Base-by-base conservation (phyloP, 2,797 vertebrate species). In the Chrosomus eos region DNA sequence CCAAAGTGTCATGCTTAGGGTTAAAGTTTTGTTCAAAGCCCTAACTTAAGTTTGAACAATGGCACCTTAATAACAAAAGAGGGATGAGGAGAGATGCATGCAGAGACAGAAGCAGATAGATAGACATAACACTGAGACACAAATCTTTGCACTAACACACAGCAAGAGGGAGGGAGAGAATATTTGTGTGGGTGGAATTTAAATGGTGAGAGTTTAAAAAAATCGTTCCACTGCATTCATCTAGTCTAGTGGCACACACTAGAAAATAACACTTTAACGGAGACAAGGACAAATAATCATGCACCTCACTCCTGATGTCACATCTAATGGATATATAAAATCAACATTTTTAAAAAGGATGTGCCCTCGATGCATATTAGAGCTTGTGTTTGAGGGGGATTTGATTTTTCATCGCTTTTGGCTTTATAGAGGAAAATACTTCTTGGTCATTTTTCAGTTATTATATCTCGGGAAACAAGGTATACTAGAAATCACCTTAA, bases 141-240 rank as follows among this genome's bases (percentile, higher is more conserved):
- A 77, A 66, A 86, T 77, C 60, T 87, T 88, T 84, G 86, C 85
- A 81, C 86, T 28, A 85, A 77, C 78, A 80, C 82, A 84, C 60
- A 80, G 84, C 60, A 62, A 81, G 82, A 89, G 84, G 82, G 71
- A 84, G 86, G 80, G 83, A 88, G 88, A 86, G 86, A 90, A 89
- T 87, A 90, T 90, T 88, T 78, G 87, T 72, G 90, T 90, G 84
- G 90, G 90, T 53, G 87, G 88, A 90, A 88, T 90, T 85, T 86
- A 88, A 90, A 90, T 87, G 88, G 87, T 83, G 87, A 90, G 88
- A 89, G 81, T 85, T 86, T 87, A 71, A 84, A 73, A 80, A 45
- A 70, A 70, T 28, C n/a, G 58, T 74, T 87, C 78, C 66, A 55
- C 76, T n/a, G 73, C 82, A 85, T 84, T 87, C 78, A 81, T 81